Percentiles rank a stretch among this genome's conserved stretches.
Evolutionary conservation across 2,888 invertebrate species (phyloP).

Genomic region (Cephus sareptanus): DNA sequence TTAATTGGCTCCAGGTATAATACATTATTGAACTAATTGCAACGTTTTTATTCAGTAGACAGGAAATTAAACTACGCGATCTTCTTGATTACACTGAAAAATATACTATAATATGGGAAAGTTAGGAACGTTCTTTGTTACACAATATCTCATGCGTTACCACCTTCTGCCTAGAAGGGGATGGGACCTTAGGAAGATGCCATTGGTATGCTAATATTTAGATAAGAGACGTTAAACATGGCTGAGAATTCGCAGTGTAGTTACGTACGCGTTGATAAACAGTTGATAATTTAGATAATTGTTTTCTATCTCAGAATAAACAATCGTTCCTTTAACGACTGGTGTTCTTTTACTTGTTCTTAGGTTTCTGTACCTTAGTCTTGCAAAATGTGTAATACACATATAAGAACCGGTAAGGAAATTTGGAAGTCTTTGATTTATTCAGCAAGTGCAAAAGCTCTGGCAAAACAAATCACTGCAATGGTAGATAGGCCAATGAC

Average conservation of each 20-base stretch:
- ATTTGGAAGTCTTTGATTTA: neutral
- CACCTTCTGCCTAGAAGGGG: neutral
- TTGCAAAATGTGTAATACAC: neutral
- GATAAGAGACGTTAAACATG: neutral
- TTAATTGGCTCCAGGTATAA: neutral
- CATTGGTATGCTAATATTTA: neutral
- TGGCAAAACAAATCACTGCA: conserved; percentile 35
- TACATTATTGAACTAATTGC: neutral
- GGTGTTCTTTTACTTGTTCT: neutral
- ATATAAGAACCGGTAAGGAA: neutral
- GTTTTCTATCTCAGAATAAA: neutral
- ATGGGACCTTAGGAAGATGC: neutral
- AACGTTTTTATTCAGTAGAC: no score
- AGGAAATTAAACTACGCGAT: neutral
- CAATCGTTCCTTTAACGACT: neutral
- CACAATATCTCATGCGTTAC: neutral
- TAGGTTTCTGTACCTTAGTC: neutral
- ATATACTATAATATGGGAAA: neutral
- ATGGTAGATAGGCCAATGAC: conserved; percentile 51
- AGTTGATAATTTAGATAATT: neutral
- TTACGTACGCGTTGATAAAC: neutral
- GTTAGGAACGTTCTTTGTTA: neutral
- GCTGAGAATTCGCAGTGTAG: neutral
- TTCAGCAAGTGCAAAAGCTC: conserved; percentile 14
- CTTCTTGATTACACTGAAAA: neutral